A percentile compares a stretch with the other conserved stretches of the same genome.
Evolutionary conservation across 2,797 vertebrate genomes (phyloP).

Genomic region (Siniperca obscura): DNA sequence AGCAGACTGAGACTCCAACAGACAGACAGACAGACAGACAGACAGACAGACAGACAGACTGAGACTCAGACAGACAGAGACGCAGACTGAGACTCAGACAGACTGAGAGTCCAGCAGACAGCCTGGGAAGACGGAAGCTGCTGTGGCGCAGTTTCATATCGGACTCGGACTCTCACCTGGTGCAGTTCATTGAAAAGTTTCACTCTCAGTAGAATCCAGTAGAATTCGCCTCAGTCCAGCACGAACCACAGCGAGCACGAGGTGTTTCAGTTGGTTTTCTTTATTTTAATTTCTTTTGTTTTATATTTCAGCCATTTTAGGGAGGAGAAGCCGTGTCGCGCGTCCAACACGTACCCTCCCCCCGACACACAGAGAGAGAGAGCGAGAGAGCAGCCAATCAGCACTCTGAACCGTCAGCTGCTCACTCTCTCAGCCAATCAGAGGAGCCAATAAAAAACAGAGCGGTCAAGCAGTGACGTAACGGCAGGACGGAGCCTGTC

Average conservation of each 20-base stretch:
- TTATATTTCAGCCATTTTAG: slow-evolving; percentile 40
- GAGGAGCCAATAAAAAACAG: neutral
- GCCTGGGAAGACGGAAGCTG: neutral
- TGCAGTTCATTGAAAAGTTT: slow-evolving; percentile 73
- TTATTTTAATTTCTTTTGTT: neutral
- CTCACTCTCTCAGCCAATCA: slow-evolving; percentile 33
- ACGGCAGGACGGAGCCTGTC: neutral
- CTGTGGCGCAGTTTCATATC: slow-evolving; percentile 59
- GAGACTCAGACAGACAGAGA: too few species aligned
- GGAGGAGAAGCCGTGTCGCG: neutral
- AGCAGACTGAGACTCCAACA: too few species aligned
- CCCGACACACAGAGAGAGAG: neutral
- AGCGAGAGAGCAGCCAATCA: slow-evolving; percentile 37
- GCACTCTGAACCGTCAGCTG: neutral
- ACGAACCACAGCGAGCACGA: rapidly evolving
- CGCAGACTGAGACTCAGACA: too few species aligned
- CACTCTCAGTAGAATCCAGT: neutral
- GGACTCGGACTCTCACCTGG: slow-evolving; percentile 68
- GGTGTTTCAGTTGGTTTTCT: rapidly evolving
- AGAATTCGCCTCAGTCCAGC: neutral
- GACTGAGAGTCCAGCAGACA: neutral
- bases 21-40: too few species aligned
- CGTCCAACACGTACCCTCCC: slow-evolving; percentile 31
- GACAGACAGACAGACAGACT: too few species aligned
- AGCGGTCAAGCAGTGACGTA: rapidly evolving